These are phyloP conservation scores for Stomatorhinus walkeri DNA, from an alignment of 2,797 vertebrate genomes.

Conservation along the genomic window DNA sequence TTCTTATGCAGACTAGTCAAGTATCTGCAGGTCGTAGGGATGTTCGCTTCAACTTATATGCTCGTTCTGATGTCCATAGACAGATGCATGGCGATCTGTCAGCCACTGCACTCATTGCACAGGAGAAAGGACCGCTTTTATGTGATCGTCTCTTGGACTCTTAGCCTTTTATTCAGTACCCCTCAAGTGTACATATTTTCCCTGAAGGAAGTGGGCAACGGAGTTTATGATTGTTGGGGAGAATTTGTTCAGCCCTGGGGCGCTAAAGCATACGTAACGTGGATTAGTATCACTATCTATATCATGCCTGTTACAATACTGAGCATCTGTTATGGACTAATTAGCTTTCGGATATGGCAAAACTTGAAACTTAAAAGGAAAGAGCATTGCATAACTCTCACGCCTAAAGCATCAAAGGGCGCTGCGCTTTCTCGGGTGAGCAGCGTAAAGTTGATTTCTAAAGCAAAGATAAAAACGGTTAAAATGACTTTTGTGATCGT, in stretches of 20 bases:
- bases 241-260: conserved; percentile 93
- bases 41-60: conserved; percentile 99
- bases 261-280: conserved; percentile 87
- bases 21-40: conserved; percentile 92
- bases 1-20: conserved; percentile 86
- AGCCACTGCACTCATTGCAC: conserved; percentile 77
- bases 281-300: conserved; percentile 91
- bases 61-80: conserved; percentile 94
- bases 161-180: conserved; percentile 82
- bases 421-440: conserved; percentile 28
- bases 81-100: conserved; percentile 89
- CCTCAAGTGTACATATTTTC: conserved; percentile 95
- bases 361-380: conserved; percentile 81
- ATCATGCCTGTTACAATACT: conserved; percentile 84
- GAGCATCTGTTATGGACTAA: conserved; percentile 83
- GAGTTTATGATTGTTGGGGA: conserved; percentile 90
- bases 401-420: conserved; percentile 38
- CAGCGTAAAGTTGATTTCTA: conserved; percentile 88
- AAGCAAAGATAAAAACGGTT: conserved; percentile 92
- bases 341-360: conserved; percentile 97
- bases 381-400: conserved; percentile 51
- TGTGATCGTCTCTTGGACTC: conserved; percentile 81
- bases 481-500: conserved; percentile 99
- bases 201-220: conserved; percentile 72
- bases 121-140: conserved; percentile 74